Evolutionary conservation across 2,113 vertebrate genomes (phyloP), one percentile per base, ranked within the genome.

Genomic region (Salvelinus fontinalis): DNA sequence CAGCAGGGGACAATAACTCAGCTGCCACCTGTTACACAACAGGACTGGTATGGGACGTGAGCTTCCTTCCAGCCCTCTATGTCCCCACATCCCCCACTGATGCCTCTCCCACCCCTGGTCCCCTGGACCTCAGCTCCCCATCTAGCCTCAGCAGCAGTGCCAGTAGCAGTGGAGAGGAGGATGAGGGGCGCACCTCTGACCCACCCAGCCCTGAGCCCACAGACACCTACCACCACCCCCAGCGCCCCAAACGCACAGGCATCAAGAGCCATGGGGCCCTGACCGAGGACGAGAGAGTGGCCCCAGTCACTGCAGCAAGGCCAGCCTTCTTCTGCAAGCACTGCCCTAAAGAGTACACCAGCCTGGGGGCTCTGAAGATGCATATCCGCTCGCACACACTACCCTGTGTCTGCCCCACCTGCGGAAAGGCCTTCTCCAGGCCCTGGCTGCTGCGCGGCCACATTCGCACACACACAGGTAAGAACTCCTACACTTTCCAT

Each of bases 371-470:
- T 64, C 95, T 97, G 82, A 98, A 97, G 94, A 98, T 97, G 96
- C 96, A 98, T 90, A 97, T 98, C 90, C 94, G 96, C 74, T 97
- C 95, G 80, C 96, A 98, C 92, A 97, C 97, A 0, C 93, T 98
- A 87, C 96, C 96, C 72, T 97, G 97, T 0, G 96, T 97, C 73
- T 98, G 97, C 24, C 93, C 93, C 79, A 97, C 95, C 87, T 98
- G 96, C 2, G 97, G 97, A 74, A 98, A 97, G 86, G 96, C 97
- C 20, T 98, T 98, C 91, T 97, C 96, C 87, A 91, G 97, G 79
- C 96, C 96, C 20, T 98, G 97, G 97, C 92, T 98, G 83, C 94
- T 98, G 78, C 96, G 97, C 68, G 97, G 97, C 74, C 97, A 98
- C 82, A 97, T 98, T 85, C 93, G 97, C 75, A 98, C 96, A 0